Base-by-base conservation (phyloP, 2,888 invertebrate species). In the Eilema sororculum region DNA sequence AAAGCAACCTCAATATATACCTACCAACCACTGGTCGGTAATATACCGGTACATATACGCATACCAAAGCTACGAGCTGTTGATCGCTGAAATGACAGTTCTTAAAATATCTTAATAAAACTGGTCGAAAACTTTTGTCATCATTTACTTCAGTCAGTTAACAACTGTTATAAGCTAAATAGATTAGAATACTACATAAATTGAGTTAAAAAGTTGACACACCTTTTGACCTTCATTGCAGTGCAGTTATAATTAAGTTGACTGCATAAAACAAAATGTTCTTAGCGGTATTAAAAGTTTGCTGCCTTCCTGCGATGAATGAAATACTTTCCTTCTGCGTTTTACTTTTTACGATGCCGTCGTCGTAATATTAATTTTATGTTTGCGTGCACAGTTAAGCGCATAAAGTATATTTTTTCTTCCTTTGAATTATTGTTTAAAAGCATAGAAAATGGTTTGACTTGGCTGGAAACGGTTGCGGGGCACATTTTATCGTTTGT, bases 381-480 rank as follows among this genome's bases (percentile, higher is more conserved):
- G 58, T 58, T 66, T 58, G 20, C 57, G 13, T 37, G 16, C 65
- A 25, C 58, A 37, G 57, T 37, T 33, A 58, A 65, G 25, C 57
- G 12, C 33, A 37, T 25, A 58, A 65, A 37, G 24, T n/a, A 24
- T 58, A 25, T 20, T 13, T 46, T 60, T 60, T 58, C 57, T 67
- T 65, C 69, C 64, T 57, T 28, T 46, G 52, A 61, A 59, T 69
- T 22, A 25, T 46, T 25, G 33, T 52, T 52, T 67, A 57, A 65
- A 70, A 52, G 24, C 41, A 24, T 68, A 65, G 28, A 63, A 66
- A 75, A 75, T 28, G 60, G 41, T 41, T 67, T 52, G 33, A 37
- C 46, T 65, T 58, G 22, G 20, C 25, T 28, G 52, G 57, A 10
- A 57, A 56, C 37, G 6, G 67, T 60, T 62, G 59, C 25, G 33